A percentile compares a stretch with the other conserved stretches of the same genome.
phyloP scores from a whole-genome alignment of 1,140 invertebrate genomes.

The Drosophila serrata region DNA sequence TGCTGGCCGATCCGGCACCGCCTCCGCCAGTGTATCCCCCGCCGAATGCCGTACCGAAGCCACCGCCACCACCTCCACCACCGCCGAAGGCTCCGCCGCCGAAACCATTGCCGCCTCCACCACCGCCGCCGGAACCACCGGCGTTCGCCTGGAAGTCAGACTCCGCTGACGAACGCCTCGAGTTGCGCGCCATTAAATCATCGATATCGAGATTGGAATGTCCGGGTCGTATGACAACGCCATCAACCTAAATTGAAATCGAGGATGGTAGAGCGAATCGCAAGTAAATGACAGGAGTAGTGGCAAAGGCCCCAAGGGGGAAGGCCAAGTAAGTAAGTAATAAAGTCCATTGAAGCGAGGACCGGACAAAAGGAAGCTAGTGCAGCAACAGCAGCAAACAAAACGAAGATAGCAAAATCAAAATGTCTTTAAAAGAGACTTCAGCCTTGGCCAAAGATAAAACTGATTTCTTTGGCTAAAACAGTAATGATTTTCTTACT shows the following conservation, averaged over 20 bases:
- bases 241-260: slow-evolving; percentile 85
- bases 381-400: slow-evolving; percentile 10
- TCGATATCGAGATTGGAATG: slow-evolving; percentile 87
- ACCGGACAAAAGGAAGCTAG: slow-evolving; percentile 16
- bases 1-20: slow-evolving; percentile 43
- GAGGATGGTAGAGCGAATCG: slow-evolving; percentile 42
- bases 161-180: slow-evolving; percentile 77
- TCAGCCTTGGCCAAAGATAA: slow-evolving; percentile 10
- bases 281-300: slow-evolving; percentile 49
- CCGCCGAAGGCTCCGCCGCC: slow-evolving; percentile 16
- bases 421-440: slow-evolving; percentile 11
- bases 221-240: slow-evolving; percentile 85
- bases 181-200: slow-evolving; percentile 86
- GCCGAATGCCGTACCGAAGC: slow-evolving; percentile 56
- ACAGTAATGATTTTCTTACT: background rate
- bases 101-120: slow-evolving; percentile 17
- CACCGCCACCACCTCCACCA: slow-evolving; percentile 40
- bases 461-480: background rate
- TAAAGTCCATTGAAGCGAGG: slow-evolving; percentile 62
- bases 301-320: slow-evolving; percentile 28
- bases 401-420: slow-evolving; percentile 6
- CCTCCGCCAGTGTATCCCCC: slow-evolving; percentile 66
- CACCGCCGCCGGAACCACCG: slow-evolving; percentile 35
- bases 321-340: slow-evolving; percentile 62
- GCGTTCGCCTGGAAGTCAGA: slow-evolving; percentile 55